Conservation (phyloP, 2,113 vertebrate genomes). For the Sebastes fasciatus region DNA sequence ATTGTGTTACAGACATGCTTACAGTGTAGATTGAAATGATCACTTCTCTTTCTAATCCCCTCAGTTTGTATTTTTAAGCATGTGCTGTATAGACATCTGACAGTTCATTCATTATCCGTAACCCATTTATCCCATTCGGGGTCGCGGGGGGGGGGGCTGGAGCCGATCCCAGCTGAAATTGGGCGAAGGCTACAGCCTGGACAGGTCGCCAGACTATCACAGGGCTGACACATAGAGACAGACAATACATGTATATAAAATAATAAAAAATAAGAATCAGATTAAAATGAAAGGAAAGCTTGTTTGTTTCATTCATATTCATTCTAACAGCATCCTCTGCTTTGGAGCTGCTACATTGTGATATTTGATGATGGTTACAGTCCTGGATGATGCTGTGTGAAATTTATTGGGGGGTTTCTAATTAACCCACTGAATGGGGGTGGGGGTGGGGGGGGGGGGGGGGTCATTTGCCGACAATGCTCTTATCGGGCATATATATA, state of each 20-base stretch:
- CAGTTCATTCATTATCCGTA: no score
- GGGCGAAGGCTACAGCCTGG: no score
- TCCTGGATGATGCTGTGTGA: slow-evolving; percentile 43
- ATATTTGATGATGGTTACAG: slow-evolving; percentile 48
- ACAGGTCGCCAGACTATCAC: no score
- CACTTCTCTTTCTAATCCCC: no score
- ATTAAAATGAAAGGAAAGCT: slow-evolving; percentile 77
- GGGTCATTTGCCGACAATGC: slow-evolving; percentile 33
- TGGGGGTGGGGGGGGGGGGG: not conserved
- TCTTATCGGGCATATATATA: slow-evolving; percentile 30
- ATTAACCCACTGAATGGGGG: slow-evolving; percentile 43
- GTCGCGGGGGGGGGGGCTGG: no score
- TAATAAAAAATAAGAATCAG: slow-evolving; percentile 64
- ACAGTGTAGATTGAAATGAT: no score
- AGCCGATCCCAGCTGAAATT: no score
- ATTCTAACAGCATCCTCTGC: slow-evolving; percentile 57
- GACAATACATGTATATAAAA: not conserved
- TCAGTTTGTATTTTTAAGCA: no score
- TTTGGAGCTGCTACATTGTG: slow-evolving; percentile 48
- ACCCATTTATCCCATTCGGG: no score
- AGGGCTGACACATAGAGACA: no score
- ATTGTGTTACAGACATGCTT: no score
- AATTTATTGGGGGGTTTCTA: slow-evolving; percentile 40
- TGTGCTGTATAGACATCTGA: no score
- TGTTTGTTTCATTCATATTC: slow-evolving; percentile 64